These are phyloP conservation scores for Margaritifera margaritifera DNA, from an alignment of 2,888 invertebrate species.

Conservation along the genomic window DNA sequence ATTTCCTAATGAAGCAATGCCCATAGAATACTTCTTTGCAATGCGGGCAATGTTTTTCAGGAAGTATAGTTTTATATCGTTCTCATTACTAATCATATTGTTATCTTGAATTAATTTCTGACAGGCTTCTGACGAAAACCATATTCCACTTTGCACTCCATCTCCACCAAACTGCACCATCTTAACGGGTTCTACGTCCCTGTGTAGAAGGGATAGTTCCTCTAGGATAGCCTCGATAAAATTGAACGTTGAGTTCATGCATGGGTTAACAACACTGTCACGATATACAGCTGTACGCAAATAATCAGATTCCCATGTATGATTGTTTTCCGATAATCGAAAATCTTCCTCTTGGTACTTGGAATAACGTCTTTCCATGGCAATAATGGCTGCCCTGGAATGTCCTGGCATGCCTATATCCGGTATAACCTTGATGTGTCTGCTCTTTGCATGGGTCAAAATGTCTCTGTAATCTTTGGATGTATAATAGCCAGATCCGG, in stretches of 20 bases:
- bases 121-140: slow-evolving; percentile 50
- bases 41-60: too few relatives aligned
- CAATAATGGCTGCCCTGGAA: slow-evolving; percentile 49
- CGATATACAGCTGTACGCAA: slow-evolving; percentile 7
- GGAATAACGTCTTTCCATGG: slow-evolving; percentile 20
- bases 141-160: slow-evolving; percentile 62
- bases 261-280: slow-evolving; percentile 61
- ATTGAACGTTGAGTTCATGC: slow-evolving; percentile 51
- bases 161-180: slow-evolving; percentile 68
- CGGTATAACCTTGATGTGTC: slow-evolving; percentile 62
- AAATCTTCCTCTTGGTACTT: too few relatives aligned
- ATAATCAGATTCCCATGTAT: too few relatives aligned
- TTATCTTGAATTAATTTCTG: slow-evolving; percentile 4
- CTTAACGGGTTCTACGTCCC: slow-evolving; percentile 50
- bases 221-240: slow-evolving; percentile 58
- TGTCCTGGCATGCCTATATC: slow-evolving; percentile 67
- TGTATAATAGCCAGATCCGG: slow-evolving; percentile 52
- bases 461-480: slow-evolving; percentile 53
- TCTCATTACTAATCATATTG: too few relatives aligned
- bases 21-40: slow-evolving; percentile 25
- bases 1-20: slow-evolving; percentile 61
- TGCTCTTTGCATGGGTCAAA: slow-evolving; percentile 41
- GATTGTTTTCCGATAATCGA: too few relatives aligned
- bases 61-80: too few relatives aligned
- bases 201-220: slow-evolving; percentile 47